phyloP scores from a whole-genome alignment of 1,140 invertebrate species.

The Zaprionus inermis region DNA sequence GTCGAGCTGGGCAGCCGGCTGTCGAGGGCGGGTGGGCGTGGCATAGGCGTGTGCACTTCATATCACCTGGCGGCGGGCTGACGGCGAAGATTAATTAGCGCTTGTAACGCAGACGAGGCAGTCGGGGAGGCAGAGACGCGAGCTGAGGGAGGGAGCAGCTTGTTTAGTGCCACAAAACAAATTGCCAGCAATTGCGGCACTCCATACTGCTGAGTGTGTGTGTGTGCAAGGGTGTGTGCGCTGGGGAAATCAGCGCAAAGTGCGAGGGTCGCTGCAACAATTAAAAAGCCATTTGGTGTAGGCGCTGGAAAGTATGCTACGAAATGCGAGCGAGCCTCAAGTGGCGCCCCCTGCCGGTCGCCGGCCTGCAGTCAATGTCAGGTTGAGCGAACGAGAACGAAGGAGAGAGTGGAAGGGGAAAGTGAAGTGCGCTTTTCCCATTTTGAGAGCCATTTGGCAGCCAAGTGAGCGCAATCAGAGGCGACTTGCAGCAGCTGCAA shows the following conservation, averaged over 20 bases:
- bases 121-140: too few species aligned
- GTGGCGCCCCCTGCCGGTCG: neutral
- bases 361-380: slow-evolving; percentile 44
- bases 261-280: slow-evolving; percentile 51
- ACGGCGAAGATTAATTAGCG: slow-evolving; percentile 73
- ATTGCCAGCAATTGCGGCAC: slow-evolving; percentile 69
- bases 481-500: slow-evolving; percentile 11
- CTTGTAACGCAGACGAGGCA: slow-evolving; percentile 59
- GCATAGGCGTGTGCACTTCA: slow-evolving; percentile 55
- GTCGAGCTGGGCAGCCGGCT: slow-evolving; percentile 31
- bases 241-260: slow-evolving; percentile 74
- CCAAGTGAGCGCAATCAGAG: slow-evolving; percentile 39
- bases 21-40: neutral
- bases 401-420: neutral
- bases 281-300: slow-evolving; percentile 48
- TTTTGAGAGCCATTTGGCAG: slow-evolving; percentile 47
- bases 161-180: slow-evolving; percentile 72
- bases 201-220: slow-evolving; percentile 13
- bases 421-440: slow-evolving; percentile 22
- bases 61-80: slow-evolving; percentile 61
- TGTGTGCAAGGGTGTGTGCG: slow-evolving; percentile 26
- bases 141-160: slow-evolving; percentile 22
- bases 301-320: slow-evolving; percentile 24
- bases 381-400: neutral
- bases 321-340: slow-evolving; percentile 24